Conservation (phyloP, 1,140 invertebrate species). For the Temnothorax nylanderi region DNA sequence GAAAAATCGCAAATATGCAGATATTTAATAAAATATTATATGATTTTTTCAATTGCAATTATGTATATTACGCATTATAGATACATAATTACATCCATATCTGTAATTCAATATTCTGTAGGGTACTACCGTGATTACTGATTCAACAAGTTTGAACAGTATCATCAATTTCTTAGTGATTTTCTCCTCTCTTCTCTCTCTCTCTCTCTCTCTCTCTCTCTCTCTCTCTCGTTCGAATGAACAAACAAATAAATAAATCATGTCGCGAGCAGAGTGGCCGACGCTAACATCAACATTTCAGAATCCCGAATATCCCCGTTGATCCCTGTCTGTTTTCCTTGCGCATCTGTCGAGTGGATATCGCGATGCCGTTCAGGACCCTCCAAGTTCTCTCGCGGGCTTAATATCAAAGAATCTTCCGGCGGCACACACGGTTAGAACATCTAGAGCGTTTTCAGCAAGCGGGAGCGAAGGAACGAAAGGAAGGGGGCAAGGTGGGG, state of each 20-base stretch:
- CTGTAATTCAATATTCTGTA: not conserved
- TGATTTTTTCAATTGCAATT: not conserved
- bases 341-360: conserved; percentile 43
- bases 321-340: conserved; percentile 65
- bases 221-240: not conserved
- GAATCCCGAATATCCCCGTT: conserved; percentile 8
- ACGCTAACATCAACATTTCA: conserved; percentile 41
- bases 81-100: not conserved
- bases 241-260: conserved; percentile 42
- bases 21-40: not conserved
- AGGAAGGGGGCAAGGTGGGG: not conserved
- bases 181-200: not conserved
- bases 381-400: conserved; percentile 56
- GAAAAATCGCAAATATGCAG: not conserved
- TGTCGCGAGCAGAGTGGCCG: not conserved
- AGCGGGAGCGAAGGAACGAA: conserved; percentile 18
- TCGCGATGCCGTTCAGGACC: conserved; percentile 51
- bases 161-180: not conserved
- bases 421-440: not conserved
- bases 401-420: conserved; percentile 77
- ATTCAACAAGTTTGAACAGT: conserved; percentile 6
- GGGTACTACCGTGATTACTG: not conserved
- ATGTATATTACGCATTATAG: not conserved
- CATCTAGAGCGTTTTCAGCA: conserved; percentile 5
- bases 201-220: no score